These are phyloP conservation scores for Rhopalosiphum nymphaeae DNA, from an alignment of 2,888 invertebrate species.

Conservation along the genomic window DNA sequence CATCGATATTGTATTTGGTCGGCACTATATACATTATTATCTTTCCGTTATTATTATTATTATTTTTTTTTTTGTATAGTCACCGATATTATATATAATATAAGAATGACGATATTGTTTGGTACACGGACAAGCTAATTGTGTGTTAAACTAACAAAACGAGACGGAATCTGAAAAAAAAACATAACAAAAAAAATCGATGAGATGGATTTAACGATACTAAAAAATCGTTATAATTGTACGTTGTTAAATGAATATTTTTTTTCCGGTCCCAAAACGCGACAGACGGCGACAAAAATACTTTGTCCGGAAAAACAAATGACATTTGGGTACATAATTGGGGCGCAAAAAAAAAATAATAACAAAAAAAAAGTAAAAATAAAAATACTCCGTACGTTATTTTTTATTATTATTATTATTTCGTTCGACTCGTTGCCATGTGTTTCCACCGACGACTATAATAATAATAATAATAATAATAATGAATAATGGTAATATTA, in stretches of 20 bases:
- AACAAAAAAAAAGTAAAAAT: neutral
- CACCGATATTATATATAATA: neutral
- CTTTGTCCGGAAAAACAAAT: slow-evolving; percentile 45
- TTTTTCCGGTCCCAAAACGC: neutral
- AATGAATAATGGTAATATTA: slow-evolving; percentile 3
- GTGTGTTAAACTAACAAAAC: slow-evolving; percentile 22
- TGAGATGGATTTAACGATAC: slow-evolving; percentile 6
- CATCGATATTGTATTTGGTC: neutral
- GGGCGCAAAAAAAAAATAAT: neutral
- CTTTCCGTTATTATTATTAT: neutral
- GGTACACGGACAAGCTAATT: neutral
- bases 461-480: neutral
- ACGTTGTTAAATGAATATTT: slow-evolving; percentile 7
- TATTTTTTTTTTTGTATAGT: neutral
- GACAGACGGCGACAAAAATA: neutral
- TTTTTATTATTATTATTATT: slow-evolving; percentile 37
- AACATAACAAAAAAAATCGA: slow-evolving; percentile 30
- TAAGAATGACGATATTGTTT: neutral
- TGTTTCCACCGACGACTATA: slow-evolving; percentile 13
- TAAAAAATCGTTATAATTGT: slow-evolving; percentile 32
- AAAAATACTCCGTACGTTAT: neutral
- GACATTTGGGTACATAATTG: slow-evolving; percentile 44
- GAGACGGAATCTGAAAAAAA: neutral
- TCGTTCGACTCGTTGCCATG: slow-evolving; percentile 37
- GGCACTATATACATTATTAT: neutral